A percentile compares a stretch with the other conserved stretches of the same genome.
phyloP scores from a whole-genome alignment of 2,113 vertebrate species.

The Crotalus horridus region DNA sequence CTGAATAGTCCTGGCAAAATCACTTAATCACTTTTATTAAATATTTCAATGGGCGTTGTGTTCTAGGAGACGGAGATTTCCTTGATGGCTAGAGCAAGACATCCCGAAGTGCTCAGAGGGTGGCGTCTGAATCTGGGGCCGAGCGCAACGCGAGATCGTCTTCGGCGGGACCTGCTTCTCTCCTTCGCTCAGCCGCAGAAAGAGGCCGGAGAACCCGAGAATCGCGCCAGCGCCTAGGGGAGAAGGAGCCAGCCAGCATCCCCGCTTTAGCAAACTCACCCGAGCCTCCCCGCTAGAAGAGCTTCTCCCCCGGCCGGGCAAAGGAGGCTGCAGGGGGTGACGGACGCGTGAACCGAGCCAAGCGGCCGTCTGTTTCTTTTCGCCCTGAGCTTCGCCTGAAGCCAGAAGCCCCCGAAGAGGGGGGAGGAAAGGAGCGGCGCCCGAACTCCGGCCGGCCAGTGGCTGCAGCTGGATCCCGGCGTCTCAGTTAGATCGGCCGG shows the following conservation, averaged over 20 bases:
- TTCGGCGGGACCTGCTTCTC: neutral
- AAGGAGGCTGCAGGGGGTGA: neutral
- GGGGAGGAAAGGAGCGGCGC: neutral
- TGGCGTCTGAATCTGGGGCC: neutral
- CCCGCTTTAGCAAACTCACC: neutral
- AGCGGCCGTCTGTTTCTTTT: conserved; percentile 42
- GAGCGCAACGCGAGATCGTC: neutral
- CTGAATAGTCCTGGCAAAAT: neutral
- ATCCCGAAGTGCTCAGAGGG: neutral
- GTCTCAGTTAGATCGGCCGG: neutral
- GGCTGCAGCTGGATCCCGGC: neutral
- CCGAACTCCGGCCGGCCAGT: neutral
- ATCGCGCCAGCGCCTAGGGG: neutral
- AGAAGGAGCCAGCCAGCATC: neutral
- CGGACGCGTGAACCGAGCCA: neutral
- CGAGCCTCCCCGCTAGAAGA: neutral
- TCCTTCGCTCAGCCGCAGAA: neutral
- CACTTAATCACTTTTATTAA: neutral
- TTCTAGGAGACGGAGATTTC: neutral
- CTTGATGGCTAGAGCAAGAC: neutral
- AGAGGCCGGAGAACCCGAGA: neutral
- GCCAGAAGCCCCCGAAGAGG: conserved; percentile 44
- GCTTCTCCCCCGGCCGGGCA: fast-evolving
- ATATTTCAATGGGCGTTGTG: neutral
- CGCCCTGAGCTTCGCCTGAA: conserved; percentile 55